Evolutionary conservation across 2,888 invertebrate species (phyloP), one percentile per base, ranked within the genome.

Genomic region (Parnassius orleans): DNA sequence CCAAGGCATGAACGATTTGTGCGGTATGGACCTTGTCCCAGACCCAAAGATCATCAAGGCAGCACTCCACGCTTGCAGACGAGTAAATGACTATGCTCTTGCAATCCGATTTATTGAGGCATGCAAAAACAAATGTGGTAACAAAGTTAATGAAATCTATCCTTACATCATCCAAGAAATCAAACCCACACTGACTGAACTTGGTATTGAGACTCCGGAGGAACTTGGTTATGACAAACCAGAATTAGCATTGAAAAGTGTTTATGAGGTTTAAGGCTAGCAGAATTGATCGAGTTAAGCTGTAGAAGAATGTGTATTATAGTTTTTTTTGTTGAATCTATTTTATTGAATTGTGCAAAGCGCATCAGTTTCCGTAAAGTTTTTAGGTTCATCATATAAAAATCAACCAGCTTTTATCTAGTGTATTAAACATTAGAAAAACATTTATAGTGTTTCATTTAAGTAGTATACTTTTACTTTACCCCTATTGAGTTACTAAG

Each of bases 171-270:
- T 98, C 65, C 95, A 97, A 86, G 96, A 99, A 93, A 95, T 99
- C 73, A 93, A 94, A 77, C 99, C 99, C 44, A 98, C 98, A 2
- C 93, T 99, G 64, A 94, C 95, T 51, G 98, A 99, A 90, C 92
- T 99, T 64, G 99, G 99, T 54, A 95, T 99, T 72, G 95, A 95
- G 61, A 98, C 99, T 43, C 97, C 96, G 0, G 99, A 99, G 84
- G 98, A 99, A 81, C 93, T 99, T 76, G 99, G 99, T 66, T 99
- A 97, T 78, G 98, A 99, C 88, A 96, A 98, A 89, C 99, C 99
- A 63, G 99, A 99, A 90, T 91, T 99, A 84, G 97, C 96, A 66
- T 92, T 98, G 70, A 88, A 95, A 75, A 94, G 93, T 76, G 95
- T 96, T 63, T 95, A 93, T 78, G 95, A 96, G 64, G 93, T 95